A percentile compares a stretch with the other conserved stretches of the same genome.
These are phyloP conservation scores for Drosophila subquinaria DNA, from an alignment of 2,888 invertebrate genomes.

Conservation along the genomic window DNA sequence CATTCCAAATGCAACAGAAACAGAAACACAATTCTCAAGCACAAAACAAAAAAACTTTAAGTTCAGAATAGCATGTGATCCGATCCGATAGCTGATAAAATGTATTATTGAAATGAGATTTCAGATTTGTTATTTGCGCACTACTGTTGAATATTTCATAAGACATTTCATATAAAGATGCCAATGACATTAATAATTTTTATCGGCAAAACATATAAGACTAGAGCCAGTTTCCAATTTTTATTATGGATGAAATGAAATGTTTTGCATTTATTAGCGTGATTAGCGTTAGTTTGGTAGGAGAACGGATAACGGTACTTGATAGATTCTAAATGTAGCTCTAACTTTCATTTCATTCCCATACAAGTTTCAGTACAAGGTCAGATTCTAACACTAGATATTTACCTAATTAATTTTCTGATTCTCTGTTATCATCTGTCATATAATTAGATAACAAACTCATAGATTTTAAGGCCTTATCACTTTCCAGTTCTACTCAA, in stretches of 20 bases:
- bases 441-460: neutral
- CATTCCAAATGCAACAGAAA: slow-evolving; percentile 49
- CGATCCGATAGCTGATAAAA: slow-evolving; percentile 18
- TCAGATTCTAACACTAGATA: neutral
- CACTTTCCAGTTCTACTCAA: neutral
- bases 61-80: slow-evolving; percentile 29
- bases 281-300: slow-evolving; percentile 6
- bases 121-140: slow-evolving; percentile 36
- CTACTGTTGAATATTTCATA: slow-evolving; percentile 52
- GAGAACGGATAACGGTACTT: slow-evolving; percentile 14
- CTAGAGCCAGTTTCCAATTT: slow-evolving; percentile 38
- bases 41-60: slow-evolving; percentile 5
- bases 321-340: neutral
- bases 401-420: neutral
- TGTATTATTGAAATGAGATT: slow-evolving; percentile 43
- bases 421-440: too few relatives aligned
- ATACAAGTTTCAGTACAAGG: slow-evolving; percentile 1
- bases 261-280: slow-evolving; percentile 25
- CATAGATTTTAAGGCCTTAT: neutral
- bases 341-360: neutral
- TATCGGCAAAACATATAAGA: slow-evolving; percentile 25
- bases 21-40: slow-evolving; percentile 12
- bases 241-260: slow-evolving; percentile 16
- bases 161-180: slow-evolving; percentile 33
- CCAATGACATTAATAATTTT: slow-evolving; percentile 45